Conservation (phyloP, 2,113 vertebrate genomes). For the Nothobranchius furzeri region DNA sequence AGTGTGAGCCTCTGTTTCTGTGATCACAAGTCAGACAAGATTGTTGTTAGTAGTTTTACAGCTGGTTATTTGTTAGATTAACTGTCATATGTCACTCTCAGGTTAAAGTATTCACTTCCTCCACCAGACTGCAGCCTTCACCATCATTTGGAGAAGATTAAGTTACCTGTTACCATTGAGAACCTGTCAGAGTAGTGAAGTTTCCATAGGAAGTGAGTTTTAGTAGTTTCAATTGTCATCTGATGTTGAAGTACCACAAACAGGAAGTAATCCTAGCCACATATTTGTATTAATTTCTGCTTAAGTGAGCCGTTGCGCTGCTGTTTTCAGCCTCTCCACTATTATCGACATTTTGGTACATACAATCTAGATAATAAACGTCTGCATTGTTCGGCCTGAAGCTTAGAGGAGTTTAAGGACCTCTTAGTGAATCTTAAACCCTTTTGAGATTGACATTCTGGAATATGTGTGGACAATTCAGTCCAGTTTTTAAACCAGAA, state of each 20-base stretch:
- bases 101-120: neutral
- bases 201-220: slow-evolving; percentile 30
- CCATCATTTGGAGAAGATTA: neutral
- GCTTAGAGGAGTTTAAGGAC: slow-evolving; percentile 20
- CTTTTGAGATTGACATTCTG: too few relatives aligned
- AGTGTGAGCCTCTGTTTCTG: neutral
- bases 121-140: neutral
- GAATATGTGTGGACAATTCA: too few relatives aligned
- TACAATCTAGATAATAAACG: neutral
- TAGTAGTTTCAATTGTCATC: slow-evolving; percentile 20
- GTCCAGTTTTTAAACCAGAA: too few relatives aligned
- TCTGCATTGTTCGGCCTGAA: slow-evolving; percentile 10
- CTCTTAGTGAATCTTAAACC: slow-evolving; percentile 22
- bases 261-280: slow-evolving; percentile 18
- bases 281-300: slow-evolving; percentile 5
- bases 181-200: neutral
- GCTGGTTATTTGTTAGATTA: neutral
- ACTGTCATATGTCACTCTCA: neutral
- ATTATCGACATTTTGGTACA: slow-evolving; percentile 1
- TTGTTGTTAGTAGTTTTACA: neutral
- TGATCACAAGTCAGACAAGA: neutral
- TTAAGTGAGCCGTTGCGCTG: neutral
- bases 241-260: slow-evolving; percentile 16
- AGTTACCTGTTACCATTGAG: neutral
- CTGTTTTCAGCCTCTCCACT: neutral